A percentile compares a stretch with the other conserved stretches of the same genome.
Conservation (phyloP, 2,797 vertebrate species). For the Anas acuta region DNA sequence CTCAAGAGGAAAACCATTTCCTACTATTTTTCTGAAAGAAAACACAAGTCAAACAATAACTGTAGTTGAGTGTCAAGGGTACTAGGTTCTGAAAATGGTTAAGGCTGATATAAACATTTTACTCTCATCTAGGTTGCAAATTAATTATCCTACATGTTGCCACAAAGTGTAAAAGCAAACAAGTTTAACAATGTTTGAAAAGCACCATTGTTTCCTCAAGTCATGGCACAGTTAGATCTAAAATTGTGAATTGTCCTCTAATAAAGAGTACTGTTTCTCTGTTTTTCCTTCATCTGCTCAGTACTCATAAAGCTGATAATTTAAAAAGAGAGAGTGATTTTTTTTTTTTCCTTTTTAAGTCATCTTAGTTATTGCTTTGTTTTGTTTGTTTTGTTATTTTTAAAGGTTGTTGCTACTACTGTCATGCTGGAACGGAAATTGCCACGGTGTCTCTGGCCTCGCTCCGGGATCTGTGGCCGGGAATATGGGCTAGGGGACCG, state of each 20-base stretch:
- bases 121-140: background rate
- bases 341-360: background rate
- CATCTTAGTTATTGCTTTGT: rapidly evolving
- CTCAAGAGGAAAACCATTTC: background rate
- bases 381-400: background rate
- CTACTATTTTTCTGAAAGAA: background rate
- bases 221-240: background rate
- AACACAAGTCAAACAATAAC: background rate
- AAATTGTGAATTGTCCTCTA: background rate
- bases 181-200: background rate
- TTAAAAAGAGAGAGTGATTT: background rate
- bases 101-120: background rate
- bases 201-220: background rate
- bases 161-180: background rate
- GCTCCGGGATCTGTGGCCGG: conserved; percentile 86
- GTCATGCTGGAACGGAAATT: conserved; percentile 92
- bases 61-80: background rate
- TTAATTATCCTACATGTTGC: background rate
- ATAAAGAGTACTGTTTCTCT: background rate
- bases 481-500: conserved; percentile 86
- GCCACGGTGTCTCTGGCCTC: conserved; percentile 90
- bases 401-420: conserved; percentile 92
- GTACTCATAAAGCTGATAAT: background rate
- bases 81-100: background rate
- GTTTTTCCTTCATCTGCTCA: background rate